A percentile compares a stretch with the other conserved stretches of the same genome.
These are phyloP conservation scores for Leptarthrus brevirostris DNA, from an alignment of 2,888 invertebrate genomes.

Conservation along the genomic window DNA sequence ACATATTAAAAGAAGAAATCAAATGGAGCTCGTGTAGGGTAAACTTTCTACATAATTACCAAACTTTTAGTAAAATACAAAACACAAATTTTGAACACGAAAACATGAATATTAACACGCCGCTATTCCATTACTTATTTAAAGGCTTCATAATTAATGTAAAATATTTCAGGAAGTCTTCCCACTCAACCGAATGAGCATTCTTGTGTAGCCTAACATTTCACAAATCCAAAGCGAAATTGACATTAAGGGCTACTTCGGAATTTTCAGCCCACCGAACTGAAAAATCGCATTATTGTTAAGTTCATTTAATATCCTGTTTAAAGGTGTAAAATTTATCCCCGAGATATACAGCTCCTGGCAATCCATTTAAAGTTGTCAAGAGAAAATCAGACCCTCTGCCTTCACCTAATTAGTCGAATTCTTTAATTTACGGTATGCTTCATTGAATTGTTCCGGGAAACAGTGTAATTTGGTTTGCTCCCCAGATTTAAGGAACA, in stretches of 20 bases:
- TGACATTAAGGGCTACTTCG: constrained; percentile 14
- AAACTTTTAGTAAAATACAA: no score
- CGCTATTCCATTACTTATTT: no score
- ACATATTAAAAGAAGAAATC: no score
- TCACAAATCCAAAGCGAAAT: neutral
- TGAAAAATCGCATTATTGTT: constrained; percentile 30
- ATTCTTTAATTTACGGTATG: constrained; percentile 20
- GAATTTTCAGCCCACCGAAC: constrained; percentile 14
- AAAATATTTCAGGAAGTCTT: no score
- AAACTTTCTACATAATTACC: no score
- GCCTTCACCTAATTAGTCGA: constrained; percentile 14
- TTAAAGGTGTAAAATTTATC: constrained; percentile 6
- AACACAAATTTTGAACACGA: no score
- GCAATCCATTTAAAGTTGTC: constrained; percentile 4
- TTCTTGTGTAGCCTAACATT: neutral
- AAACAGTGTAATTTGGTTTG: no score
- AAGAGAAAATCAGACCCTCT: neutral
- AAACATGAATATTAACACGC: no score
- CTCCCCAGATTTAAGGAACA: no score
- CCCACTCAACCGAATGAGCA: no score
- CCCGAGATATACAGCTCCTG: neutral
- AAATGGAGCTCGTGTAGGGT: no score
- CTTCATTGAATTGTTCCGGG: neutral
- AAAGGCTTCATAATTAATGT: no score
- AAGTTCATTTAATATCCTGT: constrained; percentile 19